phyloP scores from a whole-genome alignment of 2,888 invertebrate genomes.

The Pherbina coryleti region DNA sequence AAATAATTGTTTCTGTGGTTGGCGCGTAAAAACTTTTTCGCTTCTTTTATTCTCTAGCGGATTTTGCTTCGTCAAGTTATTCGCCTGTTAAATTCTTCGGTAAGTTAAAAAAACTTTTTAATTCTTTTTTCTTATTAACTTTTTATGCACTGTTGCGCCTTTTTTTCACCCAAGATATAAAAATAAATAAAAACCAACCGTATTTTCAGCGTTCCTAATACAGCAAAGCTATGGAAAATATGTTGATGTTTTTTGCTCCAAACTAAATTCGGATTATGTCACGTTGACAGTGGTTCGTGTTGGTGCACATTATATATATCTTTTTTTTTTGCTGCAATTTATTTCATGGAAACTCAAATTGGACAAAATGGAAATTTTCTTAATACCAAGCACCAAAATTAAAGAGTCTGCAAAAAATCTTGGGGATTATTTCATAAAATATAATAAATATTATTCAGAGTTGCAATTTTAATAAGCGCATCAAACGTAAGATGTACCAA shows the following conservation, averaged over 20 bases:
- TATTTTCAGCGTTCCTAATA: not conserved
- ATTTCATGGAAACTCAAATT: too few species aligned
- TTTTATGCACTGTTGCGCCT: conserved; percentile 40
- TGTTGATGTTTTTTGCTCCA: not conserved
- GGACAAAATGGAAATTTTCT: not conserved
- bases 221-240: not conserved
- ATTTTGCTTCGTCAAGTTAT: conserved; percentile 26
- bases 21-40: not conserved
- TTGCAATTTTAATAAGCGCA: too few species aligned
- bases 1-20: conserved; percentile 48
- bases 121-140: conserved; percentile 41
- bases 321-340: not conserved
- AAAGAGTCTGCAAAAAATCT: not conserved
- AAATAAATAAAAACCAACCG: conserved; percentile 1
- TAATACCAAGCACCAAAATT: not conserved
- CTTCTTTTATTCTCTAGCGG: not conserved
- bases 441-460: too few species aligned
- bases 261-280: conserved; percentile 30
- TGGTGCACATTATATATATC: not conserved
- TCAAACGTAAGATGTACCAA: too few species aligned
- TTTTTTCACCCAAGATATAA: not conserved
- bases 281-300: conserved; percentile 20
- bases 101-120: conserved; percentile 36
- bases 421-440: too few species aligned
- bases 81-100: conserved; percentile 26